Base-by-base conservation (phyloP, 2,797 vertebrate species). In the Galaxias olidus region DNA sequence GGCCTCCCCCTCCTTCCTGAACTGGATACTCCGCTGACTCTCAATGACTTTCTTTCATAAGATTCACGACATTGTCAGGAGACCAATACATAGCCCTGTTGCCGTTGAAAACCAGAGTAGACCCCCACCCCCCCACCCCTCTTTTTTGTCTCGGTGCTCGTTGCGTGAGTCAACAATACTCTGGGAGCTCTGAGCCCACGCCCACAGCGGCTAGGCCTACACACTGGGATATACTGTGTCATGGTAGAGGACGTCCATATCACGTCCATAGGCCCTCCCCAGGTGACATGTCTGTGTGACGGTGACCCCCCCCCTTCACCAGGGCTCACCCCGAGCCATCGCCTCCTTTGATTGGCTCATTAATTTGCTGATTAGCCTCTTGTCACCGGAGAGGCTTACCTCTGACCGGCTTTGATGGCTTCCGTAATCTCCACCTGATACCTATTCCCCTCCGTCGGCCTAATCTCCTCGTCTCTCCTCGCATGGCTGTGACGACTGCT, bases 31-130 rank as follows among this genome's bases (percentile, higher is more conserved):
- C 51, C 55, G 40, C 71, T 47, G 67, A 75, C 66, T 62, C 68
- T 79, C 14, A 78, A 73, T 73, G 62, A 71, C 63, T 68, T 13
- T 66, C 63, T 79, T 74, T 78, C 56, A 63, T 60, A 61, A 75
- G 76, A 84, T 74, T 76, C 79, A 68, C 69, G 8, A 53, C 65
- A 45, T 77, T 81, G 77, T 86, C 75, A 74, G 60, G 63, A 80
- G 72, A 79, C 74, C 76, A 82, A 86, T 77, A 87, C 88, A 89
- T 85, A 86, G 79, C 62, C 5, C 63, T 14, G 87, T 89, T 90
- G 82, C 86, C 82, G 90, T 88, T 86, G 86, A 83, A 88, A 91
- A 30, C 88, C 63, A 63, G 51, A 75, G 72, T 85, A 77, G 47
- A 74, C 14, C 51, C 46, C 46, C 17, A 8, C 43, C 52, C 82